phyloP scores from a whole-genome alignment of 2,888 invertebrate genomes.

The Ommatoiulus sabulosus region DNA sequence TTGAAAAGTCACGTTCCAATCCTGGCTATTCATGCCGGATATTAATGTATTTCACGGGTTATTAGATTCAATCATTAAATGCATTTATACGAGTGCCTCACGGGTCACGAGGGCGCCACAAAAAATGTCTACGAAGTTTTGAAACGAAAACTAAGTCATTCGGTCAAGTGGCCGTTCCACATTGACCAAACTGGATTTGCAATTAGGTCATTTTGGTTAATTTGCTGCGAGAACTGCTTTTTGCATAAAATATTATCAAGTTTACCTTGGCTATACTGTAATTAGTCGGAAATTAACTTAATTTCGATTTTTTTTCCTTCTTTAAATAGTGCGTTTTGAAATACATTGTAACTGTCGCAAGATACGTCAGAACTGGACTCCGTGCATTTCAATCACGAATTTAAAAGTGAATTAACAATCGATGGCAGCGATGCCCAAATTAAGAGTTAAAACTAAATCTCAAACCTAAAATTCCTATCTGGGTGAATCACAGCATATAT shows the following conservation, averaged over 20 bases:
- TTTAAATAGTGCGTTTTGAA: background rate
- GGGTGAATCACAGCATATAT: background rate
- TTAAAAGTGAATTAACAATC: background rate
- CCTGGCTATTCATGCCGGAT: conserved; percentile 36
- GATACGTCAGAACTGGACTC: background rate
- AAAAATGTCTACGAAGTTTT: background rate
- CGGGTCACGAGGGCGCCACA: conserved; percentile 11
- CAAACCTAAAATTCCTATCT: background rate
- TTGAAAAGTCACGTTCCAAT: conserved; percentile 24
- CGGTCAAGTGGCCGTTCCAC: conserved; percentile 57
- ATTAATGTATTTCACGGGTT: conserved; percentile 8
- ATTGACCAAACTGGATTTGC: conserved; percentile 56
- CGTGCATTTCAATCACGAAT: background rate
- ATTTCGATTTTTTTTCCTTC: conserved; percentile 28
- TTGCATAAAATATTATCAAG: conserved; percentile 15
- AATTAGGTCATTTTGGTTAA: conserved; percentile 50
- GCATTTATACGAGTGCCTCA: conserved; percentile 15
- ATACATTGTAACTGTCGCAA: background rate
- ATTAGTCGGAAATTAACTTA: background rate
- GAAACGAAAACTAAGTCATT: conserved; percentile 57
- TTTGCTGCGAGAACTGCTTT: background rate
- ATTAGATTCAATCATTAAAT: conserved; percentile 36
- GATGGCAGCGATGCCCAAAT: background rate
- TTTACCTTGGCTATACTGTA: conserved; percentile 27
- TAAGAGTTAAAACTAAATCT: background rate